Conservation (phyloP, 2,797 vertebrate genomes). For the Sitta carolinensis region DNA sequence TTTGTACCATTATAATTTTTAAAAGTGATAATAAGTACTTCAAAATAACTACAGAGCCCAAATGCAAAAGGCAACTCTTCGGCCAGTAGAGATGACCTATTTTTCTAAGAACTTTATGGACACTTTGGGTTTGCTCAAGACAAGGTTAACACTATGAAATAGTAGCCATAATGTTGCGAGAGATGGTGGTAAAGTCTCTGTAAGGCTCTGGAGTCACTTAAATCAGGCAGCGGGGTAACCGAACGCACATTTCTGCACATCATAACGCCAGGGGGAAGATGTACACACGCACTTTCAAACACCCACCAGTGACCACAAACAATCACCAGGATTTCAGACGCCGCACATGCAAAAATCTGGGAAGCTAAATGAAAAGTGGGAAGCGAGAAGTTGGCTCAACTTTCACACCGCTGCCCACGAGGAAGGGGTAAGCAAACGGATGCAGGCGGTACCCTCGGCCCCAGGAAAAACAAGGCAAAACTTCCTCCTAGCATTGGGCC, state of each 20-base stretch:
- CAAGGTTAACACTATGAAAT: slow-evolving; percentile 37
- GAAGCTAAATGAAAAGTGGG: slow-evolving; percentile 5
- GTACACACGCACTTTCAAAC: not conserved
- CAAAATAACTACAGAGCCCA: not conserved
- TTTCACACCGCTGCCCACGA: not conserved
- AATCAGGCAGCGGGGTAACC: slow-evolving; percentile 38
- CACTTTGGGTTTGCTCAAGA: slow-evolving; percentile 42
- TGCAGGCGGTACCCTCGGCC: not conserved
- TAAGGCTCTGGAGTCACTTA: slow-evolving; percentile 50
- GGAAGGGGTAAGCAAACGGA: not conserved
- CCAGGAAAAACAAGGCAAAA: not conserved
- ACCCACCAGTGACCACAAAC: slow-evolving; percentile 57
- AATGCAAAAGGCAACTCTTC: not conserved
- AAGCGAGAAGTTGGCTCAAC: slow-evolving; percentile 11
- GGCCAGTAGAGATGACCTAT: not conserved
- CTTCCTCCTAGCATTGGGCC: not conserved
- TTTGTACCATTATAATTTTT: not conserved
- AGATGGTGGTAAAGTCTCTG: slow-evolving; percentile 30
- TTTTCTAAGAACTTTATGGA: slow-evolving; percentile 58
- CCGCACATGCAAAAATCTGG: slow-evolving; percentile 12
- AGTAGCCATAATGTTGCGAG: not conserved
- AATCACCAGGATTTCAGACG: slow-evolving; percentile 27
- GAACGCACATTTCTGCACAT: slow-evolving; percentile 44
- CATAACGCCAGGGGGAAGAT: slow-evolving; percentile 28
- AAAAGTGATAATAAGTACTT: slow-evolving; percentile 4